Percentiles rank a stretch among this genome's conserved stretches.
phyloP scores from a whole-genome alignment of 92 coral and sea anemone genomes.

The Blastomussa wellsi region DNA sequence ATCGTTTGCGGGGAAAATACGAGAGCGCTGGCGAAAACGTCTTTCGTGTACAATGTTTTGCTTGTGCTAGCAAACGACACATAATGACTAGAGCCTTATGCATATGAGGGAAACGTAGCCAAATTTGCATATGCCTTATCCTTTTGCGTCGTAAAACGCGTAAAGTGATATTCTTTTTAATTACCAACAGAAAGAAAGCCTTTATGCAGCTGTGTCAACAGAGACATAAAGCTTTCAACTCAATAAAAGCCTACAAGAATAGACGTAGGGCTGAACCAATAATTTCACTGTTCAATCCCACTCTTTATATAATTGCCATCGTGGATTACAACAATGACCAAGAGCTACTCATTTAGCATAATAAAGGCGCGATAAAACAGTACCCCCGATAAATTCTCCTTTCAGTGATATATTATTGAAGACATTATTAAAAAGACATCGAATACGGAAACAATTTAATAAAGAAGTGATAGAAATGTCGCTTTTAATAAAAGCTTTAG shows the following conservation, averaged over 20 bases:
- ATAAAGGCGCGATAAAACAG: constrained; percentile 80
- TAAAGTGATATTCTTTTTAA: constrained; percentile 99
- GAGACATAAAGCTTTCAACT: constrained; percentile 96
- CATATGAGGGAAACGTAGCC: constrained; percentile 56
- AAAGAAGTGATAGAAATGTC: constrained; percentile 94
- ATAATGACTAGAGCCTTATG: constrained; percentile 73
- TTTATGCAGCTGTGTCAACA: constrained; percentile 99
- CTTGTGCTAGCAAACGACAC: constrained; percentile 69
- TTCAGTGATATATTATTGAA: constrained; percentile 87
- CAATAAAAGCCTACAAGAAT: constrained; percentile 96
- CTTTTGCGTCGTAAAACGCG: constrained; percentile 81
- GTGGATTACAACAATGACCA: constrained; percentile 81
- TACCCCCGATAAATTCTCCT: constrained; percentile 70
- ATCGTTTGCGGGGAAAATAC: constrained; percentile 49
- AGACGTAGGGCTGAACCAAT: constrained; percentile 87
- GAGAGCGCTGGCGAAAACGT: constrained; percentile 58
- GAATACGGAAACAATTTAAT: constrained; percentile 98
- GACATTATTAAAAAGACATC: constrained; percentile 97
- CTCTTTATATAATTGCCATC: constrained; percentile 89
- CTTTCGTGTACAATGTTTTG: constrained; percentile 55
- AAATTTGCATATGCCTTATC: constrained; percentile 87
- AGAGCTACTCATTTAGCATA: constrained; percentile 82
- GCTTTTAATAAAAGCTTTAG: constrained; percentile 81
- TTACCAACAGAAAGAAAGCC: constrained; percentile 93
- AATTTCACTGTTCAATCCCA: constrained; percentile 86